Conservation (phyloP, 1,140 invertebrate species). For the Galendromus occidentalis region DNA sequence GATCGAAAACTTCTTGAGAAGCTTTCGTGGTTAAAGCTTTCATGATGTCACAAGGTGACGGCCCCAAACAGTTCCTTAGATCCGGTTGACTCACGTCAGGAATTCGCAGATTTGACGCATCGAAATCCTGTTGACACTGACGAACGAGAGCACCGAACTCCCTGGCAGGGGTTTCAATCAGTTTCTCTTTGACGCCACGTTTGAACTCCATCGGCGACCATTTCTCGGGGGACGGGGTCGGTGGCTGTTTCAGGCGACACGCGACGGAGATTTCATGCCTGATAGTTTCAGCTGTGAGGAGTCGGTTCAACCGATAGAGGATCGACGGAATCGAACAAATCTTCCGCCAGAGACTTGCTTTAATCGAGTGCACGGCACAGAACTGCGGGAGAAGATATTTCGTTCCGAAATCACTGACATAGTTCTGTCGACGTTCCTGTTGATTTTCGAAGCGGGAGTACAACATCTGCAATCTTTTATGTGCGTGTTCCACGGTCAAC, state of each 20-base stretch:
- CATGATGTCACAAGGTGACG: constrained; percentile 74
- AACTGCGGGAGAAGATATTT: constrained; percentile 94
- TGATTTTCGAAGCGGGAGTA: constrained; percentile 87
- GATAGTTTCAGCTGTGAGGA: constrained; percentile 81
- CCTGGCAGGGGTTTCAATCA: constrained; percentile 22
- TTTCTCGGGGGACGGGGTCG: constrained; percentile 40
- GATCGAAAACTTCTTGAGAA: constrained; percentile 94
- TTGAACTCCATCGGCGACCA: constrained; percentile 78
- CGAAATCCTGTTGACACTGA: constrained; percentile 13
- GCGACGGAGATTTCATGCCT: constrained; percentile 51
- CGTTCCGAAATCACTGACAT: constrained; percentile 66
- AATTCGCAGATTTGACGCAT: constrained; percentile 13
- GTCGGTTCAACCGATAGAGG: constrained; percentile 73
- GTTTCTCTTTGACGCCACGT: constrained; percentile 65
- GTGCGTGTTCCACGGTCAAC: constrained; percentile 93
- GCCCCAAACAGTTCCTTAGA: constrained; percentile 54
- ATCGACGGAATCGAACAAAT: constrained; percentile 89
- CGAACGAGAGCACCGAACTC: neutral
- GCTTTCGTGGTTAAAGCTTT: constrained; percentile 97
- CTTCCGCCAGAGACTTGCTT: constrained; percentile 86
- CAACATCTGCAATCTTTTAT: constrained; percentile 77
- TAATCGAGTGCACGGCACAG: constrained; percentile 83
- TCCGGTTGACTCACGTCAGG: constrained; percentile 65
- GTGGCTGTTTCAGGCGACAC: constrained; percentile 46
- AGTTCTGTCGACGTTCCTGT: constrained; percentile 48